Conservation (phyloP, 2,797 vertebrate species). For the Argentina silus region DNA sequence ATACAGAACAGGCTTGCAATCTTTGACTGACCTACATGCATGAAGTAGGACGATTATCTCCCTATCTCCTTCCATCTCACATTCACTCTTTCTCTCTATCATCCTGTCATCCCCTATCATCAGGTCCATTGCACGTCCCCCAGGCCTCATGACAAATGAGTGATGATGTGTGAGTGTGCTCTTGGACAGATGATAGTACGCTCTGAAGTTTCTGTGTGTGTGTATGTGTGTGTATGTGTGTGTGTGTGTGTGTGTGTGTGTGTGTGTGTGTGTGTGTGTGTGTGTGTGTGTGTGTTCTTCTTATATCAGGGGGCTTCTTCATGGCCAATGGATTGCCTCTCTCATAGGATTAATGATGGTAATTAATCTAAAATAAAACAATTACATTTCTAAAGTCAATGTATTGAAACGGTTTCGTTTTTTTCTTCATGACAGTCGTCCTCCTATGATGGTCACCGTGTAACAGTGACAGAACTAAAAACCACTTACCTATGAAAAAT, state of each 20-base stretch:
- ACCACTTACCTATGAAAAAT: too few species aligned
- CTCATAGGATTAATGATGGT: background rate
- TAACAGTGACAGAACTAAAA: too few species aligned
- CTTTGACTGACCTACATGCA: background rate
- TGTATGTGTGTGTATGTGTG: conserved; percentile 5
- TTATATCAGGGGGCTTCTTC: background rate
- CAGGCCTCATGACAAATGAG: conserved; percentile 17
- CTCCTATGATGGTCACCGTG: too few species aligned
- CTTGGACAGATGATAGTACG: background rate
- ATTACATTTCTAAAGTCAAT: too few species aligned
- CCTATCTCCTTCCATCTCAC: conserved; percentile 9
- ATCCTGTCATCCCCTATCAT: conserved; percentile 15
- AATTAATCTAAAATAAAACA: too few species aligned
- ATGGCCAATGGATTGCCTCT: background rate
- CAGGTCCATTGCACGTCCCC: background rate
- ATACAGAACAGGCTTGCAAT: background rate
- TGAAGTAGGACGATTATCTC: background rate
- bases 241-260: conserved; percentile 3
- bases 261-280: conserved; percentile 6
- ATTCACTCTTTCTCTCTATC: conserved; percentile 10
- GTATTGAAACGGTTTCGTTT: too few species aligned
- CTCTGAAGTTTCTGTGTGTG: background rate
- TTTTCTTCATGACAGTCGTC: too few species aligned
- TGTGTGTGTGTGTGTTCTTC: background rate
- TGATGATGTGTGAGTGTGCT: conserved; percentile 17